Percentiles rank a stretch among this genome's conserved stretches.
phyloP scores from a whole-genome alignment of 1,140 invertebrate species.

The Apolygus lucorum region DNA sequence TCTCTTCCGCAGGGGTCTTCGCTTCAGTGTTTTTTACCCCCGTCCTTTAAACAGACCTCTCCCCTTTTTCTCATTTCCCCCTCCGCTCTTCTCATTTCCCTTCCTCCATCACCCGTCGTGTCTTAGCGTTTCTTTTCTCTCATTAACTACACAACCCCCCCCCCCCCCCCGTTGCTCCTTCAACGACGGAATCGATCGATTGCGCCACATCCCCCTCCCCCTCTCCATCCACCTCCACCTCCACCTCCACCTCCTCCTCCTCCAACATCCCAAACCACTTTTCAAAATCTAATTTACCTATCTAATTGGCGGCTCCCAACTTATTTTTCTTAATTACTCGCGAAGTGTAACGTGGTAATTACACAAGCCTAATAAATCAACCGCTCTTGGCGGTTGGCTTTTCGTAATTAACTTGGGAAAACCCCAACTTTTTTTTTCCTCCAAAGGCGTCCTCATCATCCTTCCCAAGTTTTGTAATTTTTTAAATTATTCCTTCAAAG shows the following conservation, averaged over 20 bases:
- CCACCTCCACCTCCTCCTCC: neutral
- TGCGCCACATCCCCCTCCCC: neutral
- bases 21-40: constrained; percentile 6
- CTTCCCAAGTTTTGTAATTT: neutral
- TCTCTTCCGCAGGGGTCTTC: neutral
- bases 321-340: constrained; percentile 20
- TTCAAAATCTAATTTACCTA: constrained; percentile 20
- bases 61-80: neutral
- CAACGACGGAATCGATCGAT: constrained; percentile 17
- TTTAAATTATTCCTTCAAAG: neutral
- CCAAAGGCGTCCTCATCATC: neutral
- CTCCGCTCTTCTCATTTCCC: neutral
- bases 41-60: constrained; percentile 6
- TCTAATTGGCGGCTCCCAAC: constrained; percentile 9
- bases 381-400: neutral
- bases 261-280: constrained; percentile 6
- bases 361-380: constrained; percentile 16
- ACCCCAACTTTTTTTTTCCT: neutral
- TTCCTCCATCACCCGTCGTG: neutral
- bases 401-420: constrained; percentile 9
- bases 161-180: neutral
- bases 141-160: neutral
- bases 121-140: neutral
- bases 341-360: constrained; percentile 19
- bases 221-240: neutral